A percentile compares a stretch with the other conserved stretches of the same genome.
phyloP scores from a whole-genome alignment of 92 coral and sea anemone genomes.

The Paragorgia papillata region DNA sequence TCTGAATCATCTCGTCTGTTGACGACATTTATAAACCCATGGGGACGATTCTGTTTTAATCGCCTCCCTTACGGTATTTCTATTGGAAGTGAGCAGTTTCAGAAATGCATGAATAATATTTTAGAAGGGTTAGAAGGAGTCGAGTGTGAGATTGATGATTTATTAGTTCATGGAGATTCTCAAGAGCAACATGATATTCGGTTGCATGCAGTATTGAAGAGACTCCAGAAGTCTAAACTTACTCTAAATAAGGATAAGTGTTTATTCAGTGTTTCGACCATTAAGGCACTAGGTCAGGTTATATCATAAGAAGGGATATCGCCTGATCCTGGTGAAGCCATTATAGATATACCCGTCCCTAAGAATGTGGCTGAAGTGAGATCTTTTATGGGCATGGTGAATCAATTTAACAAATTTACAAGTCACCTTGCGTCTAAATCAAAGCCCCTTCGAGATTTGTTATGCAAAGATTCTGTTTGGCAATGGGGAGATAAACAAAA shows the following conservation, averaged over 20 bases:
- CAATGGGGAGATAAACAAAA: slow-evolving; percentile 44
- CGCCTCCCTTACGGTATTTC: slow-evolving; percentile 63
- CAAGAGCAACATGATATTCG: slow-evolving; percentile 6
- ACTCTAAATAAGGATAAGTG: slow-evolving; percentile 10
- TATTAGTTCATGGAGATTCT: not conserved
- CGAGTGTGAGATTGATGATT: slow-evolving; percentile 36
- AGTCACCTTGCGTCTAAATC: slow-evolving; percentile 45
- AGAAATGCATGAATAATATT: slow-evolving; percentile 55
- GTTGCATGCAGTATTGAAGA: slow-evolving; percentile 17
- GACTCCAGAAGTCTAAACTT: slow-evolving; percentile 8
- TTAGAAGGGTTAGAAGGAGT: slow-evolving; percentile 54
- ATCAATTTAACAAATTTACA: slow-evolving; percentile 50
- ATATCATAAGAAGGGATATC: slow-evolving; percentile 35
- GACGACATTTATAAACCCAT: slow-evolving; percentile 60
- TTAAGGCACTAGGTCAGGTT: slow-evolving; percentile 35
- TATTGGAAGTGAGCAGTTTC: slow-evolving; percentile 55
- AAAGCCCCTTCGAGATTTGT: slow-evolving; percentile 39
- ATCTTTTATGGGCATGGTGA: slow-evolving; percentile 57
- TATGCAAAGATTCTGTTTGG: slow-evolving; percentile 49
- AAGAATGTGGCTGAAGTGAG: slow-evolving; percentile 44
- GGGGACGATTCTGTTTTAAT: slow-evolving; percentile 59
- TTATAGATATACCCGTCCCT: slow-evolving; percentile 28
- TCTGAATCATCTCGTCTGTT: slow-evolving; percentile 46
- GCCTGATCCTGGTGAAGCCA: slow-evolving; percentile 56
- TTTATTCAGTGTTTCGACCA: not conserved